Evolutionary conservation across 2,797 vertebrate genomes (phyloP).

Genomic region (Macrochelys suwanniensis): DNA sequence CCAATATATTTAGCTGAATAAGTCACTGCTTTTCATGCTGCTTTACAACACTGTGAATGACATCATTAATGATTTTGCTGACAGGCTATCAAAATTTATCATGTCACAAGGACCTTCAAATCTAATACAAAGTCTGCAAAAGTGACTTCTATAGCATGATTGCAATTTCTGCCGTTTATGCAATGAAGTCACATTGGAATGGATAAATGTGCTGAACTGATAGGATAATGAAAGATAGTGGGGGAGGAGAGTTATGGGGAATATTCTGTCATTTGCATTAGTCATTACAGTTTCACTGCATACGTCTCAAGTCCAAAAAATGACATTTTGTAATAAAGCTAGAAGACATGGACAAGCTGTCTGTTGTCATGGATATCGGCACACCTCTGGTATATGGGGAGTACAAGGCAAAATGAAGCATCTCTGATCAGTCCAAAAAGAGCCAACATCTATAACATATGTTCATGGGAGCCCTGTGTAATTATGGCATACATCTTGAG

Average conservation of each 20-base stretch:
- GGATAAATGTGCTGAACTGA: background rate
- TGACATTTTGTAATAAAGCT: slow-evolving; percentile 26
- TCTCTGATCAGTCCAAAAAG: background rate
- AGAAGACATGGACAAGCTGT: background rate
- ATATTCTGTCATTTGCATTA: slow-evolving; percentile 28
- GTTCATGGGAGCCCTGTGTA: slow-evolving; percentile 13
- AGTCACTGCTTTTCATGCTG: background rate
- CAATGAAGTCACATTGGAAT: slow-evolving; percentile 41
- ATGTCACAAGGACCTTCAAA: background rate
- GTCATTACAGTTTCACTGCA: slow-evolving; percentile 16
- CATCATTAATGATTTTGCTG: slow-evolving; percentile 50
- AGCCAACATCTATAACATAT: fast-evolving
- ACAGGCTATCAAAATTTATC: background rate
- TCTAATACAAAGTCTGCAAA: background rate
- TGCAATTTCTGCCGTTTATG: background rate
- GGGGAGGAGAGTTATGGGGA: background rate
- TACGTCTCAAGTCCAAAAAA: slow-evolving; percentile 7
- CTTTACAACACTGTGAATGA: background rate
- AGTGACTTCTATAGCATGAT: background rate
- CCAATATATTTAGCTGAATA: background rate
- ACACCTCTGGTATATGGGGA: background rate
- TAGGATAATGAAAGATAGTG: slow-evolving; percentile 38
- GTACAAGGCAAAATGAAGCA: background rate
- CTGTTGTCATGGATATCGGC: background rate
- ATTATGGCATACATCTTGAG: background rate